These are phyloP conservation scores for Melinopterus prodromus DNA, from an alignment of 2,888 invertebrate species.

Conservation along the genomic window DNA sequence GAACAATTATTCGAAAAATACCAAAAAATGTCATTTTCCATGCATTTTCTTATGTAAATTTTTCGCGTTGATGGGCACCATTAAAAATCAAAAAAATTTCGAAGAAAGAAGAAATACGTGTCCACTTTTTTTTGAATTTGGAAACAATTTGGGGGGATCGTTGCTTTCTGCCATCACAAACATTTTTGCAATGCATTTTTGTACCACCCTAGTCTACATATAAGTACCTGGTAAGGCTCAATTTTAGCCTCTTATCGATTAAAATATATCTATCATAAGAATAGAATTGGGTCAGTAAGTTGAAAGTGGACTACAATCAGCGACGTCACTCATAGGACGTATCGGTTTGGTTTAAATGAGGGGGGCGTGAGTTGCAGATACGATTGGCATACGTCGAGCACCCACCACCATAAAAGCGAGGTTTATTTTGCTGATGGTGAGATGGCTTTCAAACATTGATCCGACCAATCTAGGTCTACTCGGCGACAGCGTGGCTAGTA, in stretches of 20 bases:
- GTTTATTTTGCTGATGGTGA: not conserved
- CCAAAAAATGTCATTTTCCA: no score
- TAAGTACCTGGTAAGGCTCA: no score
- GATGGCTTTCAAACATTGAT: conserved; percentile 21
- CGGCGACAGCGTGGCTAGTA: conserved; percentile 21
- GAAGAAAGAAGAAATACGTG: no score
- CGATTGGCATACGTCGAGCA: not conserved
- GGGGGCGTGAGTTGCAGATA: not conserved
- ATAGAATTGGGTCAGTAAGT: not conserved
- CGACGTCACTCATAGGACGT: not conserved
- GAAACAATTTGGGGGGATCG: no score
- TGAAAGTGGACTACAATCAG: not conserved
- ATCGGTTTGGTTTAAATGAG: not conserved
- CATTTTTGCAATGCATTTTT: no score
- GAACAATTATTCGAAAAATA: no score
- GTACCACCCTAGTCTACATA: no score
- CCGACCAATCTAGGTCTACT: conserved; percentile 18
- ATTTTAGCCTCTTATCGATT: not conserved
- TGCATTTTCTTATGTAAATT: no score
- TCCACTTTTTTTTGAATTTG: no score
- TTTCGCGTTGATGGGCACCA: no score
- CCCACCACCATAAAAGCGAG: not conserved
- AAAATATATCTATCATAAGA: not conserved
- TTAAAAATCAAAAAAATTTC: no score
- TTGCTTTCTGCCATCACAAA: no score